Base-by-base conservation (phyloP, 1,140 invertebrate species). In the Sitophilus oryzae region DNA sequence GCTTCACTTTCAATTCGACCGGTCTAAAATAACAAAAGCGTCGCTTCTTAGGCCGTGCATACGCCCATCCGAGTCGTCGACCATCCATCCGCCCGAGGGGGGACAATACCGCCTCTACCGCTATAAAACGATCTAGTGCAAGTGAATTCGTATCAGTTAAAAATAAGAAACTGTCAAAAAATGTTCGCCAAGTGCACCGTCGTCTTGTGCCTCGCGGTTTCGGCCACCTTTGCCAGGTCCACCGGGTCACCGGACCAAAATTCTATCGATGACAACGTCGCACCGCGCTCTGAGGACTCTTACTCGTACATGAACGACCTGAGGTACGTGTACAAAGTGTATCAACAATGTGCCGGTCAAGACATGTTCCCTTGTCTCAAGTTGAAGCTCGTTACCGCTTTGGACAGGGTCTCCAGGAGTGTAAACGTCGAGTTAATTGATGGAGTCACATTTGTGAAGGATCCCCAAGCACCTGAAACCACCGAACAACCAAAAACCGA, bases 281-380 rank as follows among this genome's bases (percentile, higher is more conserved):
- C 72, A 51, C 66, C 68, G 14, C 52, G 66, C 14, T 40, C 48
- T 1, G 69, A 58, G 65, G 73, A 52, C 54, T 62, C 45, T 42
- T 64, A 62, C 66, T 73, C 60, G 48, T 78, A 70, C 35, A 70
- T 80, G 21, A 72, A 74, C 9, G 81, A 82, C 36, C 60, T 81
- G 0, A 73, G 74, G 21, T 76, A 75, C 52, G 69, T 79, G 41
- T 80, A 79, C 55, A 77, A 79, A 66, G 73, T 84, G 52, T 89
- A 88, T 70, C 85, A 85, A 67, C 85, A 89, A 56, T 90, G 88
- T 72, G 77, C 82, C 19, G 80, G 76, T 3, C 73, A 78, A 20
- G 84, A 88, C 43, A 64, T 88, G 11, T 79, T 80, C 41, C 79
- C 83, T 16, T 91, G 88, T 60, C 71, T 91, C 3, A 89, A 90